phyloP scores from a whole-genome alignment of 1,140 invertebrate species.

The Zeugodacus cucurbitae region DNA sequence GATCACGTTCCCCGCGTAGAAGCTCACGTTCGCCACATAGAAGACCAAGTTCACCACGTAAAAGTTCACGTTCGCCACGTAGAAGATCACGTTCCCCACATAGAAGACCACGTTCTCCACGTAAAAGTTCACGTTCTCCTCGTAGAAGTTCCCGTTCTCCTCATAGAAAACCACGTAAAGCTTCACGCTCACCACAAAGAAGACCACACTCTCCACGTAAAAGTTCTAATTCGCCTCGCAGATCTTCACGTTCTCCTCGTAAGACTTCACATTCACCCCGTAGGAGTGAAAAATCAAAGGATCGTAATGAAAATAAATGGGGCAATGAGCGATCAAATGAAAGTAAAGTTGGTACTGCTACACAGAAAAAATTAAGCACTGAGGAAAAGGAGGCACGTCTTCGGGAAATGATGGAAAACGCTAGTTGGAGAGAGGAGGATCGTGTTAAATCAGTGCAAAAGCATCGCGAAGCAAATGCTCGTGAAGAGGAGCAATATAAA shows the following conservation, averaged over 20 bases:
- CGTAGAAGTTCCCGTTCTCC: not conserved
- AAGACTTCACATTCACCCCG: not conserved
- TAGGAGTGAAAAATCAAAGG: not conserved
- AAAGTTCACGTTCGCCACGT: too few species aligned
- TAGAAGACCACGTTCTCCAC: too few species aligned
- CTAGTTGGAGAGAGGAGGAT: constrained; percentile 76
- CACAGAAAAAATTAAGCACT: constrained; percentile 68
- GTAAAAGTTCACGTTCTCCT: not conserved
- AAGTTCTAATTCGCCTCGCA: not conserved
- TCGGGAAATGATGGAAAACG: constrained; percentile 86
- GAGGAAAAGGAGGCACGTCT: constrained; percentile 78
- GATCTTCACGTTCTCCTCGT: not conserved
- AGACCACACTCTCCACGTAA: too few species aligned
- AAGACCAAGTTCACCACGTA: too few species aligned
- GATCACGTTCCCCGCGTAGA: too few species aligned
- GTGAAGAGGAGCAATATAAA: constrained; percentile 69
- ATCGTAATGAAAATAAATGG: not conserved
- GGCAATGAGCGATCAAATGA: not conserved
- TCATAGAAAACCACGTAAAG: too few species aligned
- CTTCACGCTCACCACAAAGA: not conserved
- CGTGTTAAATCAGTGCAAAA: constrained; percentile 73
- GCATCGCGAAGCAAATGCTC: constrained; percentile 74
- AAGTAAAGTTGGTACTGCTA: not conserved
- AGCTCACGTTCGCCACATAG: too few species aligned
- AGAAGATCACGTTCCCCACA: too few species aligned